Evolutionary conservation across 2,888 invertebrate genomes (phyloP), one percentile per base, ranked within the genome.

Genomic region (Cabera pusaria): DNA sequence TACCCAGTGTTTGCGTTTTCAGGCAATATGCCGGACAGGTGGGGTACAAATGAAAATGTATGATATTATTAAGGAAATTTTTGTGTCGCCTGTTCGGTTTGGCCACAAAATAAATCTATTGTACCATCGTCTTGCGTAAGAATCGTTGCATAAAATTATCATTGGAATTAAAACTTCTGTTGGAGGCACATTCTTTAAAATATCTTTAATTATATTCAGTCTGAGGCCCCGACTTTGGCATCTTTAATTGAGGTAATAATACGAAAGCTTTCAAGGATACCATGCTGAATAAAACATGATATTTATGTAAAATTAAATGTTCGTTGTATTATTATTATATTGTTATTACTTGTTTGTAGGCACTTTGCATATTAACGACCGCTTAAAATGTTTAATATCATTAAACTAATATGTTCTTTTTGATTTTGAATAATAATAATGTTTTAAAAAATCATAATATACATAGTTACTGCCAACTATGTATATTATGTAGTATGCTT

Each of bases 91-190:
- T 27, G 40, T 52, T 27, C 38, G 60, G 50, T 59, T 44, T 14
- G 5, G 5, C 11, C 38, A 41, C 52, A 59, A 59, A 47, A 49
- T 32, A 50, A 49, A 54, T 44, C 33, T 50, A 53, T 59, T 53
- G 52, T 57, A 18, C 14, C 42, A 43, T 12, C 57, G 8, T 17
- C 6, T 54, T 52, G 46, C 37, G 40, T 46, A 49, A 24, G 35
- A 36, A 51, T 45, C 42, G 39, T 47, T 54, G 55, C 41, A 53
- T 58, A 52, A 53, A 52, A 56, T 56, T 52, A 58, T 55, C 41
- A 18, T 52, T 45, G 21, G 25, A 44, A 52, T 51, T 9, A 25
- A 29, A 35, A 26, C 14, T 12, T 14, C 10, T 12, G 22, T 22
- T 11, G 6, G 17, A 24, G 21, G 21, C 7, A 39, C 12, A 26